Conservation (phyloP, 2,797 vertebrate genomes). For the Aeoliscus strigatus region DNA sequence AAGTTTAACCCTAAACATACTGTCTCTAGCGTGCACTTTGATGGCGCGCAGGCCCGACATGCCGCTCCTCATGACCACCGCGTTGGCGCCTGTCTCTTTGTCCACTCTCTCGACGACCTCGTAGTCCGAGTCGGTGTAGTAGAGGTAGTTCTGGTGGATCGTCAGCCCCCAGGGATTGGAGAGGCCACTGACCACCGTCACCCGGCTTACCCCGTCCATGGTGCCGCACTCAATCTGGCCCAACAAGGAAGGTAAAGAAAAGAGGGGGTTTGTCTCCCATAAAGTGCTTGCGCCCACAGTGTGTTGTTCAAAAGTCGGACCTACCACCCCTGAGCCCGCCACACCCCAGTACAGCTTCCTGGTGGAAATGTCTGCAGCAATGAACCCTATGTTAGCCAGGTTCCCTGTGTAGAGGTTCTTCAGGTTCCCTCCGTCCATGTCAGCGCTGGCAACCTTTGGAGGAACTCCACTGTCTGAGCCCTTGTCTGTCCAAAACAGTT, state of each 20-base stretch:
- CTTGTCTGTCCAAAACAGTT: slow-evolving; percentile 74
- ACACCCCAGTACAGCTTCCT: slow-evolving; percentile 73
- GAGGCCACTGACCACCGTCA: slow-evolving; percentile 62
- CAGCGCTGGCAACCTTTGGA: slow-evolving; percentile 69
- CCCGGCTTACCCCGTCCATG: slow-evolving; percentile 64
- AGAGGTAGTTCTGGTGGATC: slow-evolving; percentile 67
- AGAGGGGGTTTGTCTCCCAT: too few relatives aligned
- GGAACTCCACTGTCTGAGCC: slow-evolving; percentile 66
- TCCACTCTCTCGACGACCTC: slow-evolving; percentile 76
- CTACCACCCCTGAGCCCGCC: slow-evolving; percentile 62
- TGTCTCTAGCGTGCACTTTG: slow-evolving; percentile 74
- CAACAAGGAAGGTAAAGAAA: too few relatives aligned
- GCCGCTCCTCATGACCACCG: slow-evolving; percentile 72
- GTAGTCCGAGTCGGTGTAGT: slow-evolving; percentile 74
- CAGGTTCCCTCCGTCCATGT: slow-evolving; percentile 73
- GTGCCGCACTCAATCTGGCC: slow-evolving; percentile 70
- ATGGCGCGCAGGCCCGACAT: slow-evolving; percentile 64
- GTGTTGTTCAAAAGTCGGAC: too few relatives aligned
- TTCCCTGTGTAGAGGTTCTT: slow-evolving; percentile 62
- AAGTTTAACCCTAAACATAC: too few relatives aligned
- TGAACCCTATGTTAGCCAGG: slow-evolving; percentile 61
- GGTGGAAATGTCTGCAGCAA: slow-evolving; percentile 64
- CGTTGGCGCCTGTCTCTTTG: slow-evolving; percentile 61
- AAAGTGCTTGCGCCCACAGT: too few relatives aligned
- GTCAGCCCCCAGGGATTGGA: slow-evolving; percentile 72